A percentile compares a stretch with the other conserved stretches of the same genome.
phyloP scores from a whole-genome alignment of 1,140 invertebrate species.

The Odontomachus brunneus region DNA sequence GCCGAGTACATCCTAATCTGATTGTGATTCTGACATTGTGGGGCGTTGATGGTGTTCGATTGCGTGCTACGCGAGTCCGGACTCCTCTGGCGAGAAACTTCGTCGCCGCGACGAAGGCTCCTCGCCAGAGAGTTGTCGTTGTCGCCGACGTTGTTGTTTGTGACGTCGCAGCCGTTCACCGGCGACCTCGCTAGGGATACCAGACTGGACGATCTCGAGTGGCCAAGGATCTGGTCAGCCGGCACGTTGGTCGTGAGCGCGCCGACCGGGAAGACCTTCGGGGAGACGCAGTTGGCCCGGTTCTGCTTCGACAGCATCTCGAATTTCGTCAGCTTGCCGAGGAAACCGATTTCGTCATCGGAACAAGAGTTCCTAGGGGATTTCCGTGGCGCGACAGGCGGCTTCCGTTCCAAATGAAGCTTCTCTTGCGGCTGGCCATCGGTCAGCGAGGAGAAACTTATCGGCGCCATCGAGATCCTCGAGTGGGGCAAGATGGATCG shows the following conservation, averaged over 20 bases:
- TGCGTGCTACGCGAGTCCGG: constrained; percentile 56
- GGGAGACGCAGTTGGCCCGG: constrained; percentile 86
- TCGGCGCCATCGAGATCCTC: constrained; percentile 92
- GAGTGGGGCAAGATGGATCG: constrained; percentile 91
- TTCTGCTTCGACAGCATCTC: constrained; percentile 83
- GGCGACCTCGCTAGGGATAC: constrained; percentile 75
- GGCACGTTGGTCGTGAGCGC: constrained; percentile 92
- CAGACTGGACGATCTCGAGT: constrained; percentile 81
- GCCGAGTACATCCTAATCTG: constrained; percentile 78
- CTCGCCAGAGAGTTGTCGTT: no score
- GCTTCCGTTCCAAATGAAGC: constrained; percentile 83
- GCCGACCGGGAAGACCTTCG: constrained; percentile 91
- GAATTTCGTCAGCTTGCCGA: constrained; percentile 83
- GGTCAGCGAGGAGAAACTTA: constrained; percentile 83
- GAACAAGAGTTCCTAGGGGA: constrained; percentile 84
- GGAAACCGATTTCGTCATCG: constrained; percentile 85
- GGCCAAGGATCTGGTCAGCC: constrained; percentile 90
- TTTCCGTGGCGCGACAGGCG: constrained; percentile 85
- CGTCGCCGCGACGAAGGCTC: constrained; percentile 79
- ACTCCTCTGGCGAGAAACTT: constrained; percentile 55
- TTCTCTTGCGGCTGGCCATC: constrained; percentile 77
- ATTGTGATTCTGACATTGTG: constrained; percentile 75
- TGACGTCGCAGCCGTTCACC: constrained; percentile 61
- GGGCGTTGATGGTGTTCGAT: constrained; percentile 70
- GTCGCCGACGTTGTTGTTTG: constrained; percentile 50